phyloP scores from a whole-genome alignment of 30 jellyfish, hydroid and myxozoan species.

The Pseudorhiza aurosa region DNA sequence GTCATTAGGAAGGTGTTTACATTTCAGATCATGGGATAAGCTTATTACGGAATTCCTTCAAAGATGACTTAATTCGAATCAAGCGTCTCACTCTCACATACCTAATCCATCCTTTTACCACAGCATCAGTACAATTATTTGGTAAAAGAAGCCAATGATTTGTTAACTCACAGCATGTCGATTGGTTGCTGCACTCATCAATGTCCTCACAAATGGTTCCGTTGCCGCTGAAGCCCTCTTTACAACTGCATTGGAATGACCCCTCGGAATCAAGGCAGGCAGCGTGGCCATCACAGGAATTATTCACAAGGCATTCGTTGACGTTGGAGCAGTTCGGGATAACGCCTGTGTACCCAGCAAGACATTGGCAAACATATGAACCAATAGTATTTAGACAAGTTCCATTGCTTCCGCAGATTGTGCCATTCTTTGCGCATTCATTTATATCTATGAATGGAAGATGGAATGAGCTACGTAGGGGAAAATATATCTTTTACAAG shows the following conservation, averaged over 20 bases:
- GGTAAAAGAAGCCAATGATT: too few species aligned
- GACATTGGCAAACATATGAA: slow-evolving; percentile 24
- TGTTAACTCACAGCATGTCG: not conserved
- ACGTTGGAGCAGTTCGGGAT: slow-evolving; percentile 21
- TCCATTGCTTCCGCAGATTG: slow-evolving; percentile 1
- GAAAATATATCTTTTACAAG: too few species aligned
- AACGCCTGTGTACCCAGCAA: slow-evolving; percentile 27
- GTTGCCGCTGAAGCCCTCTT: slow-evolving; percentile 27
- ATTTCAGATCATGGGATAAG: too few species aligned
- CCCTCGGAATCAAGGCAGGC: slow-evolving; percentile 5
- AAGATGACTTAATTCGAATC: too few species aligned
- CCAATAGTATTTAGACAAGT: slow-evolving; percentile 20
- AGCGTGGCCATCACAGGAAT: slow-evolving; percentile 26
- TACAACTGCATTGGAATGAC: slow-evolving; percentile 12
- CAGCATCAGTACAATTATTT: too few species aligned
- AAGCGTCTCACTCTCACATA: too few species aligned
- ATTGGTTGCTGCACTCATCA: slow-evolving; percentile 12
- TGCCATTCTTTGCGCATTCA: not conserved
- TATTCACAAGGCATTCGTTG: slow-evolving; percentile 29
- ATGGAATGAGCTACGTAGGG: slow-evolving; percentile 9
- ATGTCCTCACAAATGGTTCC: slow-evolving; percentile 27
- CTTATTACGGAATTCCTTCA: too few species aligned
- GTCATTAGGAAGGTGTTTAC: too few species aligned
- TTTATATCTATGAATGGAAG: not conserved
- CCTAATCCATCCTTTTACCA: too few species aligned